A percentile compares a stretch with the other conserved stretches of the same genome.
These are phyloP conservation scores for Tetragonula carbonaria DNA, from an alignment of 2,888 invertebrate genomes.

Conservation along the genomic window DNA sequence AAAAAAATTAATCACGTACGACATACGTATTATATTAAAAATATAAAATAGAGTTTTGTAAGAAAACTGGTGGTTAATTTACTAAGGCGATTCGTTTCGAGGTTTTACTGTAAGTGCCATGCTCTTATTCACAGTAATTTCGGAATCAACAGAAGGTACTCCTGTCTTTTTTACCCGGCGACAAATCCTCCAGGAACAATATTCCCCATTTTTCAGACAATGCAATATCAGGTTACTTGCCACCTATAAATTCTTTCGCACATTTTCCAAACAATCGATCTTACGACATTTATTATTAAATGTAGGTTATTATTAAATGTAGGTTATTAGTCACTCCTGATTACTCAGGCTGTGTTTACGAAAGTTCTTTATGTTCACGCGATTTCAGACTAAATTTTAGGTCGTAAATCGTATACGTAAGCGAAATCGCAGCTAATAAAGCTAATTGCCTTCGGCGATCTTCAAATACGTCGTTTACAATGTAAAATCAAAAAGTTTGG, in stretches of 20 bases:
- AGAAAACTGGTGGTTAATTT: not conserved
- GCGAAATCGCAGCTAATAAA: not conserved
- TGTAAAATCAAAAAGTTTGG: not conserved
- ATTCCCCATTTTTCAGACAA: not conserved
- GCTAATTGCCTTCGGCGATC: not conserved
- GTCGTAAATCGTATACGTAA: not conserved
- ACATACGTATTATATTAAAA: not conserved
- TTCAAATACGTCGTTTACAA: not conserved
- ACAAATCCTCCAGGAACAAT: not conserved
- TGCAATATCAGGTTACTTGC: not conserved
- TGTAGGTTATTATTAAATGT: too few relatives aligned
- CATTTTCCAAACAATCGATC: not conserved
- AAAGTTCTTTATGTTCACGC: too few relatives aligned
- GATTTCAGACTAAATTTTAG: not conserved
- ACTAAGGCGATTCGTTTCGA: not conserved
- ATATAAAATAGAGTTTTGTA: not conserved
- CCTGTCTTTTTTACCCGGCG: not conserved
- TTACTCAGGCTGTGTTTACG: not conserved
- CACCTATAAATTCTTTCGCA: not conserved
- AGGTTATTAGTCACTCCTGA: not conserved
- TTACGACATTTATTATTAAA: not conserved
- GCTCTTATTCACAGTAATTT: not conserved
- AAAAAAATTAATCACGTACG: too few relatives aligned
- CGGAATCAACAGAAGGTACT: not conserved
- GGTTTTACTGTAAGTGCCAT: not conserved